phyloP scores from a whole-genome alignment of 2,113 vertebrate genomes.

The Prolemur simus region DNA sequence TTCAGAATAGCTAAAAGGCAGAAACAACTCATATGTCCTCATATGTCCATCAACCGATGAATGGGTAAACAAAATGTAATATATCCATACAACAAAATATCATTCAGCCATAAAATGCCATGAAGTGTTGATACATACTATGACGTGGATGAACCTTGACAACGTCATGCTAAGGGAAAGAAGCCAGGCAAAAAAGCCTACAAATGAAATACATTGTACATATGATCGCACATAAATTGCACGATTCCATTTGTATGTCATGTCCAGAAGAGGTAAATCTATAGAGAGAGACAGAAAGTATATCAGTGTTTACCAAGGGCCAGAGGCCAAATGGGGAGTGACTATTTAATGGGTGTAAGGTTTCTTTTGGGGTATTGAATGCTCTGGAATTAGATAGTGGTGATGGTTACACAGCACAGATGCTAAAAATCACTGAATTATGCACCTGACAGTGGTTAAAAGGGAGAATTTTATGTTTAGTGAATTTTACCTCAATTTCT shows the following conservation, averaged over 20 bases:
- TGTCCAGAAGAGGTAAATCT: background rate
- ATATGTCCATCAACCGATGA: background rate
- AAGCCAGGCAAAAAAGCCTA: background rate
- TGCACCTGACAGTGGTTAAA: background rate
- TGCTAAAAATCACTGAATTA: background rate
- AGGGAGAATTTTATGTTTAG: background rate
- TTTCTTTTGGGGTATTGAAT: background rate
- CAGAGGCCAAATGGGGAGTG: background rate
- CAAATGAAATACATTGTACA: too few relatives aligned
- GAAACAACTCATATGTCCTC: background rate
- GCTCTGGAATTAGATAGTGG: background rate
- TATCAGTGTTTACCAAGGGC: background rate
- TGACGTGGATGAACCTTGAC: background rate
- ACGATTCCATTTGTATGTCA: background rate
- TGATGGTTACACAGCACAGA: background rate
- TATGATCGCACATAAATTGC: too few relatives aligned
- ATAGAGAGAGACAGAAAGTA: background rate
- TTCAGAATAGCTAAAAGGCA: background rate
- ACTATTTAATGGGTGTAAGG: background rate
- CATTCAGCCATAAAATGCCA: constrained; percentile 10
- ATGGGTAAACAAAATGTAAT: background rate
- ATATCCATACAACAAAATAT: background rate
- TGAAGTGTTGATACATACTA: background rate
- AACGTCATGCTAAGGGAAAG: background rate
- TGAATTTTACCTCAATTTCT: background rate